These are phyloP conservation scores for Panorpa germanica DNA, from an alignment of 2,888 invertebrate genomes.

Conservation along the genomic window DNA sequence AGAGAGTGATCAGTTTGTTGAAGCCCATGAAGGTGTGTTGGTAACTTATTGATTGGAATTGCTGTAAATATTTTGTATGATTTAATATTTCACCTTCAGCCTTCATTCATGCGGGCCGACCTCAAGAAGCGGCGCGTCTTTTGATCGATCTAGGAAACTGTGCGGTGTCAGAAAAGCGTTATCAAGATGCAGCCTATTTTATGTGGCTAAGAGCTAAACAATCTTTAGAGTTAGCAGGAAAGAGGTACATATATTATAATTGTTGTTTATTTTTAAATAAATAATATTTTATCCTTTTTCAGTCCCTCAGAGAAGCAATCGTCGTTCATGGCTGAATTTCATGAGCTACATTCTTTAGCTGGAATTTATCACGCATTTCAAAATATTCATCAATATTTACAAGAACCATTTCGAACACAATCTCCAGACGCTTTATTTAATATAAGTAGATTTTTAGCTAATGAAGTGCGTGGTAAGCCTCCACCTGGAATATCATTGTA, in stretches of 20 bases:
- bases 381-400: conserved; percentile 75
- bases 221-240: conserved; percentile 49
- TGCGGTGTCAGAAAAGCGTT: conserved; percentile 78
- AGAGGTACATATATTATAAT: no score
- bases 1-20: conserved; percentile 88
- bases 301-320: not conserved
- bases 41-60: no score
- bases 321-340: not conserved
- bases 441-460: conserved; percentile 67
- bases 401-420: conserved; percentile 91
- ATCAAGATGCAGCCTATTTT: conserved; percentile 83
- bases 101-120: conserved; percentile 88
- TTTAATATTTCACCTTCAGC: conserved; percentile 45
- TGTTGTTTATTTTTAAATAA: no score
- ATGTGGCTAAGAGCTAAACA: conserved; percentile 85
- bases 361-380: conserved; percentile 92
- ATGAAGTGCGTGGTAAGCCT: conserved; percentile 35
- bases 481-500: conserved; percentile 64
- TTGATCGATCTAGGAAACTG: conserved; percentile 76
- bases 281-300: not conserved
- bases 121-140: conserved; percentile 76
- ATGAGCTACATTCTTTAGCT: conserved; percentile 41
- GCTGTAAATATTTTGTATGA: conserved; percentile 6
- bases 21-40: conserved; percentile 79
- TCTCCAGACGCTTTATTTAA: conserved; percentile 88